Conservation (phyloP, 2,888 invertebrate genomes). For the Hermaeophaga mercurialis region DNA sequence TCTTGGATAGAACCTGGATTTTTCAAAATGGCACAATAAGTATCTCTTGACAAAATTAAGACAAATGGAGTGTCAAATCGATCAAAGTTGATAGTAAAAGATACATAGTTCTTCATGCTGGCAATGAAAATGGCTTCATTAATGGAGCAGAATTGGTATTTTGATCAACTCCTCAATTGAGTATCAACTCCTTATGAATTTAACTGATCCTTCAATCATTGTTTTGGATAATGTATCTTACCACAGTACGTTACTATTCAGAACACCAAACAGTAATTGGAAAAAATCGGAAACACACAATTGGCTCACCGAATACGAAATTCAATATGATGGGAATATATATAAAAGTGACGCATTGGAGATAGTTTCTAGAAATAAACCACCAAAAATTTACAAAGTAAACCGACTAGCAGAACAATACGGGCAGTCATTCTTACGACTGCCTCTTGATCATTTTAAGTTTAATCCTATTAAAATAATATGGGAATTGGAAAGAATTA, state of each 20-base stretch:
- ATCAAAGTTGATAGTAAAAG: neutral
- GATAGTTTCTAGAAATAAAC: neutral
- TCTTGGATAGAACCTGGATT: neutral
- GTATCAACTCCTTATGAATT: neutral
- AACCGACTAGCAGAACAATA: neutral
- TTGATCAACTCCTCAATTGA: neutral
- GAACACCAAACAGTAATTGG: neutral
- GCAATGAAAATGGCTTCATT: neutral
- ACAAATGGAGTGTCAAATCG: neutral
- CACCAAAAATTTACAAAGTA: neutral
- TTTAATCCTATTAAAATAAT: no score
- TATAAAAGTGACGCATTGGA: neutral
- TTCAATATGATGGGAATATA: neutral
- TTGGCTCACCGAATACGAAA: neutral
- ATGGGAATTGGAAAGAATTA: no score
- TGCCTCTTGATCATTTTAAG: neutral
- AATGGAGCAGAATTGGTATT: neutral
- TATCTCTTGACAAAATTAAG: no score
- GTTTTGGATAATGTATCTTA: neutral
- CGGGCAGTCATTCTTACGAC: neutral
- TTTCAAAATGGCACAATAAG: slow-evolving; percentile 1
- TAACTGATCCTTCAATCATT: neutral
- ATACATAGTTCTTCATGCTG: neutral
- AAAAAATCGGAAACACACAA: neutral
- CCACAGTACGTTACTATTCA: neutral